Conservation (phyloP, 53 echinoderm and acorn worm species). For the Pentamera pediparva region DNA sequence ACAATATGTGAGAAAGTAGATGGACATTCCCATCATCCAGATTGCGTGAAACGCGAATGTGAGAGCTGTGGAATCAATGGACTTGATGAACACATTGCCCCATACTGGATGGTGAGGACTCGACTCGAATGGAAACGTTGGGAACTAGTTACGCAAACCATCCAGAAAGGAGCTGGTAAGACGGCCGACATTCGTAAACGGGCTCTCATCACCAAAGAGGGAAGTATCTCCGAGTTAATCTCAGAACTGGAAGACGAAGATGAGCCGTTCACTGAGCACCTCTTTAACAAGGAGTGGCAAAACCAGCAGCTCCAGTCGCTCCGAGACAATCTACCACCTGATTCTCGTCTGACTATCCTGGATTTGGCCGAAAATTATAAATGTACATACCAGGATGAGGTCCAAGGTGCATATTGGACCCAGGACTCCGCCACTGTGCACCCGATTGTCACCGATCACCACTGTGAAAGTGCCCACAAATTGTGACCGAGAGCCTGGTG, state of each 20-base stretch:
- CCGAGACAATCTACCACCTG: background rate
- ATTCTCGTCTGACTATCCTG: background rate
- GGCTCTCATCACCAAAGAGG: background rate
- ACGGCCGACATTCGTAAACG: background rate
- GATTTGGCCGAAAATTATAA: conserved; percentile 31
- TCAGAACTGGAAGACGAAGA: conserved; percentile 31
- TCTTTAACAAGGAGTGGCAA: conserved; percentile 50
- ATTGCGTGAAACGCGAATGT: conserved; percentile 22
- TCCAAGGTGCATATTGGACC: conserved; percentile 19
- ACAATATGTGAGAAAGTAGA: conserved; percentile 23
- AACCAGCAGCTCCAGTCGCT: conserved; percentile 7
- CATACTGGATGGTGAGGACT: background rate
- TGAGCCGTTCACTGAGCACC: background rate
- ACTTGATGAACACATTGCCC: conserved; percentile 1
- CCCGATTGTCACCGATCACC: conserved; percentile 7
- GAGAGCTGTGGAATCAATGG: conserved; percentile 8
- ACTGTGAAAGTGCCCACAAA: conserved; percentile 1
- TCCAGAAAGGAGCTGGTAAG: background rate
- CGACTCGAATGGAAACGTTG: conserved; percentile 13
- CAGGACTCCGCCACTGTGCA: conserved; percentile 8
- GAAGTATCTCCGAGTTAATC: background rate
- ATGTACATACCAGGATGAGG: conserved; percentile 21
- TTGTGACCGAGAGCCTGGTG: conserved; percentile 13
- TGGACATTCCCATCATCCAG: conserved; percentile 27
- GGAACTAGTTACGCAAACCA: conserved; percentile 16